Evolutionary conservation across 2,888 invertebrate species (phyloP).

Genomic region (Lagria hirta): DNA sequence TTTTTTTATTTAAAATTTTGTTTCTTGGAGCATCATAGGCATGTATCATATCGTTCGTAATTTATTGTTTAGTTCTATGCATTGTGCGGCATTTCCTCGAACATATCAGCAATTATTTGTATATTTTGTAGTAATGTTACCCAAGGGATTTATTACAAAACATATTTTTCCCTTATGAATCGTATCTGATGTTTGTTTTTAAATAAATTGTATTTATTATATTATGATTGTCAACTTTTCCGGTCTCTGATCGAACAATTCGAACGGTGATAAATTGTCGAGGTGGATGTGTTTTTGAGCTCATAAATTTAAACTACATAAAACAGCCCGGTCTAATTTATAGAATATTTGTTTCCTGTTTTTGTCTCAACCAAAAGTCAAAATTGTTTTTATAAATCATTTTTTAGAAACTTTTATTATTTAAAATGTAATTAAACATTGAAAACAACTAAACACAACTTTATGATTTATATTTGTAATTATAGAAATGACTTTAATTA

Average conservation of each 20-base stretch:
- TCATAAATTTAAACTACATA: conserved; percentile 5
- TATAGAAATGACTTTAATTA: too few species aligned
- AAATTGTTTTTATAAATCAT: too few species aligned
- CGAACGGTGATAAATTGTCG: conserved; percentile 9
- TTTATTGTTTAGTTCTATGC: conserved; percentile 14
- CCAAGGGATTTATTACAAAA: conserved; percentile 31
- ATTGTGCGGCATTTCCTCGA: conserved; percentile 26
- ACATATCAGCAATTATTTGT: conserved; percentile 32
- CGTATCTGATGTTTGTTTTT: conserved; percentile 24
- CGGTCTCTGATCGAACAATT: conserved; percentile 10
- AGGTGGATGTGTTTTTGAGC: conserved; percentile 1
- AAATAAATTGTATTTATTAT: conserved; percentile 22
- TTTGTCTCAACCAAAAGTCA: too few species aligned
- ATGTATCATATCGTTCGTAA: conserved; percentile 18
- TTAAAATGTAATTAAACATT: too few species aligned
- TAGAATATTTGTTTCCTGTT: neutral
- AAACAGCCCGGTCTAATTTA: neutral
- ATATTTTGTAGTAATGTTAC: conserved; percentile 29
- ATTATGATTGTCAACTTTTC: conserved; percentile 17
- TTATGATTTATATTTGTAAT: too few species aligned
- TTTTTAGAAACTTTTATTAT: too few species aligned
- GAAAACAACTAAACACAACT: too few species aligned
- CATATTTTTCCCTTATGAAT: conserved; percentile 31
- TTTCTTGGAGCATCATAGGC: conserved; percentile 11
- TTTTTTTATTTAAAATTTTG: too few species aligned